Percentiles rank a stretch among this genome's conserved stretches.
Conservation (phyloP, 2,888 invertebrate species). For the Magallana nippona region DNA sequence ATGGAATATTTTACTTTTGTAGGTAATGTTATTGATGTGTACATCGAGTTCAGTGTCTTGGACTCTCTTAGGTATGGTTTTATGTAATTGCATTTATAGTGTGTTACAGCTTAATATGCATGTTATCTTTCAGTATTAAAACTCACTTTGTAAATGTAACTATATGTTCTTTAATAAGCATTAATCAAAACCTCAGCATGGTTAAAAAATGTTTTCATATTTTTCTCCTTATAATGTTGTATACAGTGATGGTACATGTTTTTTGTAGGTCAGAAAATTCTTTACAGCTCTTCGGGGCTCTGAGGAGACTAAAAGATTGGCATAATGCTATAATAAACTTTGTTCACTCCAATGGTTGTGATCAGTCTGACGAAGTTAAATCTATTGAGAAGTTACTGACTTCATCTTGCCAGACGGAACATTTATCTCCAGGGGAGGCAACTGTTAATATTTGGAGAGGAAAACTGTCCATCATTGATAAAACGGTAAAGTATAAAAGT, state of each 20-base stretch:
- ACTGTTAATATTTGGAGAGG: constrained; percentile 60
- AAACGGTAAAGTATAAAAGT: constrained; percentile 58
- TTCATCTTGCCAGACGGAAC: not conserved
- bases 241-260: not conserved
- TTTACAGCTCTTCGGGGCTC: constrained; percentile 57
- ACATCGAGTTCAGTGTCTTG: not conserved
- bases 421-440: not conserved
- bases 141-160: no score
- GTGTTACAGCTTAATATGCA: not conserved
- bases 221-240: no score
- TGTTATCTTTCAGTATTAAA: no score
- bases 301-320: constrained; percentile 67
- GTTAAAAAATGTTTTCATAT: not conserved
- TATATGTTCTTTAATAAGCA: no score
- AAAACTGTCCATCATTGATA: constrained; percentile 65
- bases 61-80: not conserved
- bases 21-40: constrained; percentile 24
- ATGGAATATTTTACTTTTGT: not conserved
- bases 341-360: constrained; percentile 49
- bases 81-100: not conserved
- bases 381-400: not conserved
- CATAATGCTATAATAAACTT: constrained; percentile 61
- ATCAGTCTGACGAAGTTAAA: not conserved
- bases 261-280: constrained; percentile 53
- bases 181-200: no score